Conservation (phyloP, 1,140 invertebrate genomes). For the Aphidius gifuensis region DNA sequence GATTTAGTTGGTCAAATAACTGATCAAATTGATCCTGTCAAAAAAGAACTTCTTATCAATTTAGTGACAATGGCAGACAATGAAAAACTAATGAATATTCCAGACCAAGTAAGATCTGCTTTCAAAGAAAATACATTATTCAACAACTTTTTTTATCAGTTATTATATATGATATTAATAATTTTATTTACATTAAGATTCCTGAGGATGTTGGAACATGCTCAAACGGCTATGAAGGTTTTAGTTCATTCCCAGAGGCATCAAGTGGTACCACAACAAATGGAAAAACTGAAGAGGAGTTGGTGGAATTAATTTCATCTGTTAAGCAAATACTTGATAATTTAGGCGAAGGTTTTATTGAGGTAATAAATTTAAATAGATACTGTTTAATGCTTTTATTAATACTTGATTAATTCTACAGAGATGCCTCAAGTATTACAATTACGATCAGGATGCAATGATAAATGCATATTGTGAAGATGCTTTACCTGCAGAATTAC, state of each 20-base stretch:
- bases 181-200: no score
- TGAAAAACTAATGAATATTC: no score
- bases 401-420: constrained; percentile 51
- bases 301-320: constrained; percentile 63
- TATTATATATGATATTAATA: no score
- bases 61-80: no score
- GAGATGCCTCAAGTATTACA: constrained; percentile 71
- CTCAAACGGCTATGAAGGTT: no score
- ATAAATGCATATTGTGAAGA: constrained; percentile 79
- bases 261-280: constrained; percentile 6
- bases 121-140: no score
- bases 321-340: constrained; percentile 79
- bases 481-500: constrained; percentile 60
- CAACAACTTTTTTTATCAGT: no score
- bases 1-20: constrained; percentile 59
- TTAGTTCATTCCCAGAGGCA: no score
- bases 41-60: constrained; percentile 16
- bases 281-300: constrained; percentile 41
- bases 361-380: constrained; percentile 44
- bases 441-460: constrained; percentile 69
- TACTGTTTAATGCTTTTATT: constrained; percentile 6
- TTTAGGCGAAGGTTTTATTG: constrained; percentile 70
- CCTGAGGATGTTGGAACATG: no score
- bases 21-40: constrained; percentile 6
- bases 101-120: no score